Evolutionary conservation across 2,888 invertebrate genomes (phyloP).

Genomic region (Tinea trinotella): DNA sequence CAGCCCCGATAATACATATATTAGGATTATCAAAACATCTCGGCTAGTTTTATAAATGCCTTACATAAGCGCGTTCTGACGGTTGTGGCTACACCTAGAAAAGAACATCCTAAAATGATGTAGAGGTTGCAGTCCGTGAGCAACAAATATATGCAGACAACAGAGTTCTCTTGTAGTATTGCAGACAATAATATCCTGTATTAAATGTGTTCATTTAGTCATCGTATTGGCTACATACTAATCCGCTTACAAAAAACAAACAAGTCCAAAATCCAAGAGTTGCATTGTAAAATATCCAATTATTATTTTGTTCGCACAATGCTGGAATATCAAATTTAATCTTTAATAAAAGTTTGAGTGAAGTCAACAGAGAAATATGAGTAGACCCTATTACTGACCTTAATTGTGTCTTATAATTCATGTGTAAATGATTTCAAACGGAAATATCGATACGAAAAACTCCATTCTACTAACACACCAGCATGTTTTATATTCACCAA

Average conservation of each 20-base stretch:
- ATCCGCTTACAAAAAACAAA: slow-evolving; percentile 42
- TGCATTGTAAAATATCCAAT: slow-evolving; percentile 63
- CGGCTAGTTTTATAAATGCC: slow-evolving; percentile 39
- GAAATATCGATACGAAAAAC: slow-evolving; percentile 15
- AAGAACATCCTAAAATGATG: slow-evolving; percentile 69
- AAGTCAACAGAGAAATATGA: slow-evolving; percentile 51
- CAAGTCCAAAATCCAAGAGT: slow-evolving; percentile 62
- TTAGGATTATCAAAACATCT: slow-evolving; percentile 57
- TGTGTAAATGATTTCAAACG: slow-evolving; percentile 39
- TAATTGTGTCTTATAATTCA: slow-evolving; percentile 41
- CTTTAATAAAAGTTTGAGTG: slow-evolving; percentile 64
- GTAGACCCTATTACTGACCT: slow-evolving; percentile 68
- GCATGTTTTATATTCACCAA: not conserved
- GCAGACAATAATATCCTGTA: slow-evolving; percentile 41
- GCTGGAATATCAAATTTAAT: slow-evolving; percentile 72
- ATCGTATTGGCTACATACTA: not conserved
- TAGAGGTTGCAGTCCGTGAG: slow-evolving; percentile 39
- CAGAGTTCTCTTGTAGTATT: too few relatives aligned
- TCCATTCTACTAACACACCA: slow-evolving; percentile 8
- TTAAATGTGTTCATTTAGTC: not conserved
- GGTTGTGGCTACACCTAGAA: slow-evolving; percentile 62
- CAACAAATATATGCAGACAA: too few relatives aligned
- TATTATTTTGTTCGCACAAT: slow-evolving; percentile 53
- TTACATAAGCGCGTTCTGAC: slow-evolving; percentile 46
- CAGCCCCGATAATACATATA: slow-evolving; percentile 51